Evolutionary conservation across 2,888 invertebrate genomes (phyloP).

Genomic region (Conchocele bisecta): DNA sequence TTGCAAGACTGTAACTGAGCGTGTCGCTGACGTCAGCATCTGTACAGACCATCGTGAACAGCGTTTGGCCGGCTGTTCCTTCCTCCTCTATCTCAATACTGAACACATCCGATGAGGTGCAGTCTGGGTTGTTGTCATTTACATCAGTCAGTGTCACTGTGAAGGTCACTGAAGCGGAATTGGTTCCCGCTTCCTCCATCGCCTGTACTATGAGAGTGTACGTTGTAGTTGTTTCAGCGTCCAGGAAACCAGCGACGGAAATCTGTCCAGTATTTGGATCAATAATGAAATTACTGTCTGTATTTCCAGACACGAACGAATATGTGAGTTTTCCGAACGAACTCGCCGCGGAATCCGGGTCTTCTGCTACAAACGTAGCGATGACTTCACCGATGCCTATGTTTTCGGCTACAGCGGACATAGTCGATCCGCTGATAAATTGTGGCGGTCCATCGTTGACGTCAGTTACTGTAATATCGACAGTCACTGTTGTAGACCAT

Average conservation of each 20-base stretch:
- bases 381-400: slow-evolving; percentile 52
- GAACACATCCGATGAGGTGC: too few relatives aligned
- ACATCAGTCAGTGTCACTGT: slow-evolving; percentile 54
- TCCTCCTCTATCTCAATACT: too few relatives aligned
- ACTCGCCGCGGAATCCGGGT: slow-evolving; percentile 60
- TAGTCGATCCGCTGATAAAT: slow-evolving; percentile 43
- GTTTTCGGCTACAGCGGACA: slow-evolving; percentile 46
- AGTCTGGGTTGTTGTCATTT: slow-evolving; percentile 64
- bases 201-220: slow-evolving; percentile 65
- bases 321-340: slow-evolving; percentile 62
- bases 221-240: slow-evolving; percentile 64
- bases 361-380: slow-evolving; percentile 58
- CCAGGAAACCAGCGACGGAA: slow-evolving; percentile 62
- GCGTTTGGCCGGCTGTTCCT: too few relatives aligned
- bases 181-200: slow-evolving; percentile 54
- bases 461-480: slow-evolving; percentile 62
- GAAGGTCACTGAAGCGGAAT: slow-evolving; percentile 51
- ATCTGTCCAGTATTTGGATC: slow-evolving; percentile 61
- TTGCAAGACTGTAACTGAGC: too few relatives aligned
- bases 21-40: too few relatives aligned
- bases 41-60: too few relatives aligned
- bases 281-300: slow-evolving; percentile 62
- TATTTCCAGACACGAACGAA: slow-evolving; percentile 62
- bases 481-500: slow-evolving; percentile 49
- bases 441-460: slow-evolving; percentile 68